Evolutionary conservation across 2,888 invertebrate genomes (phyloP).

Genomic region (Fragum fragum): DNA sequence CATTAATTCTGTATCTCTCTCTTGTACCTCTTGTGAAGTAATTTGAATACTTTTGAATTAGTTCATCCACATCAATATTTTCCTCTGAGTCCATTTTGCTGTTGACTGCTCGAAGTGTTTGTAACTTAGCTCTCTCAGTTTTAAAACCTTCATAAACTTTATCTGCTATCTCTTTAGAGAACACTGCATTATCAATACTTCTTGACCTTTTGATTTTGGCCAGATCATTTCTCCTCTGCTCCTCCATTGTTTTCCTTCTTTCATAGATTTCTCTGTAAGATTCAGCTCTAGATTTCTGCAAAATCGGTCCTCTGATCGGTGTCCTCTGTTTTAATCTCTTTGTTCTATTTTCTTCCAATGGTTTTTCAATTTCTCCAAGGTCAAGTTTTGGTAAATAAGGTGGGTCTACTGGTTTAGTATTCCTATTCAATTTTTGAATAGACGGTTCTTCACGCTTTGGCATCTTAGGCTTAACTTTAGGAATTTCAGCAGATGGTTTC

Average conservation of each 20-base stretch:
- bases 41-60: conserved; percentile 23
- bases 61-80: conserved; percentile 4
- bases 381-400: conserved; percentile 21
- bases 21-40: conserved; percentile 47
- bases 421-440: background rate
- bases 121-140: conserved; percentile 8
- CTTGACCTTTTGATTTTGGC: conserved; percentile 32
- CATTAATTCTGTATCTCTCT: conserved; percentile 40
- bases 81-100: background rate
- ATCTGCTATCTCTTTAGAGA: conserved; percentile 30
- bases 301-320: conserved; percentile 21
- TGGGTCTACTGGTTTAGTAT: background rate
- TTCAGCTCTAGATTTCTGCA: conserved; percentile 56
- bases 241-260: conserved; percentile 22
- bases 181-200: conserved; percentile 44
- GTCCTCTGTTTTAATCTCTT: conserved; percentile 8
- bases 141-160: conserved; percentile 25
- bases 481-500: background rate
- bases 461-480: conserved; percentile 2
- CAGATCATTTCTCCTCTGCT: conserved; percentile 13
- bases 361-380: background rate
- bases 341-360: background rate
- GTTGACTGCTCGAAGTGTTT: conserved; percentile 18
- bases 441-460: background rate
- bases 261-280: conserved; percentile 48